Conservation (phyloP, 2,888 invertebrate genomes). For the Platycheirus albimanus region DNA sequence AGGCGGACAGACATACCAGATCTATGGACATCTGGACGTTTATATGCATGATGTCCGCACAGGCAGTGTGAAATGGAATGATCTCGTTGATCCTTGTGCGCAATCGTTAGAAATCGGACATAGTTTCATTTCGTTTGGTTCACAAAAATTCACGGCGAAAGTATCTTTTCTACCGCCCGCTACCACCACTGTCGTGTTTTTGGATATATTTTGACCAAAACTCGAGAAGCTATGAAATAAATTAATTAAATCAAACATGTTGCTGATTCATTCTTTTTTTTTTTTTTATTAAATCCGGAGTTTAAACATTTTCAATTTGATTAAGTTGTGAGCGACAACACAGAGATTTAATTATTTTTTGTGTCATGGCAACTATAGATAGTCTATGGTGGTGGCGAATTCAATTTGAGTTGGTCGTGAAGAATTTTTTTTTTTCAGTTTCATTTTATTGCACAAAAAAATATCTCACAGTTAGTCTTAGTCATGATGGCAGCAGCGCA, state of each 20-base stretch:
- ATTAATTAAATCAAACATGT: constrained; percentile 36
- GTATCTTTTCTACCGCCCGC: too few species aligned
- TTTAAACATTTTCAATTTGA: background rate
- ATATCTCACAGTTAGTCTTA: constrained; percentile 22
- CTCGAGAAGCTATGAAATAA: constrained; percentile 23
- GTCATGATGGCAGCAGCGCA: constrained; percentile 26
- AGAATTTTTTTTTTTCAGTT: too few species aligned
- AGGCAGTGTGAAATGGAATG: constrained; percentile 42
- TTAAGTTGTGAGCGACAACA: constrained; percentile 21
- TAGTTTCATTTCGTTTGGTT: constrained; percentile 15
- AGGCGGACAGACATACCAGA: constrained; percentile 46
- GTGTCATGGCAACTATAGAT: constrained; percentile 19
- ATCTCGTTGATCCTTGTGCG: constrained; percentile 50
- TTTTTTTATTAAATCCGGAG: background rate
- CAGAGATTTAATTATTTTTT: constrained; percentile 40
- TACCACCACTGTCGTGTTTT: background rate
- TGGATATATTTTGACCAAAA: constrained; percentile 26
- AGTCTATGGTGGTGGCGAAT: constrained; percentile 11
- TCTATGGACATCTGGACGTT: constrained; percentile 41
- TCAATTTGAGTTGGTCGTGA: constrained; percentile 15
- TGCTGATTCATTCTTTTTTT: background rate
- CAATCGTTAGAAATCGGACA: background rate
- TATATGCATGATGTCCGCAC: constrained; percentile 16
- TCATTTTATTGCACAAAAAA: background rate
- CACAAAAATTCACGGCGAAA: constrained; percentile 65